Evolutionary conservation across 1,140 invertebrate species (phyloP).

Genomic region (Pseudomyrmex dendroicus): DNA sequence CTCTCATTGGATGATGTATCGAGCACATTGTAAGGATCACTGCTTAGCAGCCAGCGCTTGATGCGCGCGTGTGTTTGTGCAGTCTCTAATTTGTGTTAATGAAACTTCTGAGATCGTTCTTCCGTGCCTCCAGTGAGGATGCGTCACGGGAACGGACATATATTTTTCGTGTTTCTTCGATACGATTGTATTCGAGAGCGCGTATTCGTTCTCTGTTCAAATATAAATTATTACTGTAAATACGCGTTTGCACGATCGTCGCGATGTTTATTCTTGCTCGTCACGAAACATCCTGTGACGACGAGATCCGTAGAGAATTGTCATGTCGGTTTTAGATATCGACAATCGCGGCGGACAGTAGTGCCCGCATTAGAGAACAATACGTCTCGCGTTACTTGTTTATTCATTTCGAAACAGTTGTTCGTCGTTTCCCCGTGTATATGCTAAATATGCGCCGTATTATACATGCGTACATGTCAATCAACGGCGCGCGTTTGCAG

Average conservation of each 20-base stretch:
- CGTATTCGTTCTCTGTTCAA: too few species aligned
- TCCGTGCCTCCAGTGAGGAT: too few species aligned
- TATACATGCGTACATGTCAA: background rate
- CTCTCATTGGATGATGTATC: conserved; percentile 52
- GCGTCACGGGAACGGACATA: background rate
- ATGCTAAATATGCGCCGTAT: background rate
- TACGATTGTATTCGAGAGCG: too few species aligned
- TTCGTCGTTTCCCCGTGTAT: background rate
- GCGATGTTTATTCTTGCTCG: background rate
- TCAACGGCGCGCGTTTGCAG: background rate
- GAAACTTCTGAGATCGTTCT: conserved; percentile 27
- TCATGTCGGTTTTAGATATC: background rate
- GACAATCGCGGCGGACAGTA: background rate
- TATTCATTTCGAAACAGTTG: background rate
- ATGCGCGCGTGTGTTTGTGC: background rate
- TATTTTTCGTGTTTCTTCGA: too few species aligned
- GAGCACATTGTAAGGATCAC: conserved; percentile 4
- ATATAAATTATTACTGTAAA: too few species aligned
- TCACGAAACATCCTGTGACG: background rate
- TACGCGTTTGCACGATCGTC: background rate
- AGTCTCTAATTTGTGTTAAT: conserved; percentile 41
- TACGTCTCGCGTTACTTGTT: background rate
- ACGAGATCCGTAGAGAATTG: background rate
- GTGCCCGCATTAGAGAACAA: background rate
- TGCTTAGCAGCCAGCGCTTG: background rate